Evolutionary conservation across 2,797 vertebrate genomes (phyloP), one percentile per base, ranked within the genome.

Genomic region (Melopsittacus undulatus): DNA sequence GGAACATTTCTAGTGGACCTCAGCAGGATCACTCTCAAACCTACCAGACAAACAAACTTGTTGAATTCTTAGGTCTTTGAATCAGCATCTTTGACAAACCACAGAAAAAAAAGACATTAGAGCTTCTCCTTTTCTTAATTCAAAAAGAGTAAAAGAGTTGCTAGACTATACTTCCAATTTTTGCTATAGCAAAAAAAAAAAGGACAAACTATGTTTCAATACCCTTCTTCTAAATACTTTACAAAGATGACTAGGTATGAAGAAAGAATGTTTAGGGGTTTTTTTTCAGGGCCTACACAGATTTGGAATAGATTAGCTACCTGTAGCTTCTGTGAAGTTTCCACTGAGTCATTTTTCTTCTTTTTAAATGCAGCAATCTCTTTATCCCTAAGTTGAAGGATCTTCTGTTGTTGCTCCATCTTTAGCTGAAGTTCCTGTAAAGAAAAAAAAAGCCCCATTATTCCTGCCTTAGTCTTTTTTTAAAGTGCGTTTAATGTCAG

Each of bases 351-450:
- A 19, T 49, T 96, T 90, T 94, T 91, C 76, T 78, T 92, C 68
- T 94, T 97, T 96, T 97, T 97, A 92, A 97, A 96, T 26, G 85
- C 91, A 90, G 96, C 95, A 82, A 95, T 92, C 54, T 98, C 97
- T 84, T 98, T 96, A 80, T 97, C 94, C 92, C 98, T 97, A 59
- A 95, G 77, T 94, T 95, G 96, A 73, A 97, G 80, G 52, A 94
- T 97, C 46, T 96, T 96, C 74, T 96, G 95, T 59, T 97, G 97
- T 79, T 97, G 91, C n/a, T 97, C 95, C 85, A 94, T 95, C 93
- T 97, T 98, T 89, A 97, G 63, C 29, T 98, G 97, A 66, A 98
- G 97, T 78, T 98, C 97, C 98, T 98, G 30, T n/a, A 81, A 94
- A 87, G 52, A 91, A 96, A 69, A 49, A 77, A 73, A 89, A 89